These are phyloP conservation scores for Drosophila tsacasi DNA, from an alignment of 1,140 invertebrate genomes.

Conservation along the genomic window DNA sequence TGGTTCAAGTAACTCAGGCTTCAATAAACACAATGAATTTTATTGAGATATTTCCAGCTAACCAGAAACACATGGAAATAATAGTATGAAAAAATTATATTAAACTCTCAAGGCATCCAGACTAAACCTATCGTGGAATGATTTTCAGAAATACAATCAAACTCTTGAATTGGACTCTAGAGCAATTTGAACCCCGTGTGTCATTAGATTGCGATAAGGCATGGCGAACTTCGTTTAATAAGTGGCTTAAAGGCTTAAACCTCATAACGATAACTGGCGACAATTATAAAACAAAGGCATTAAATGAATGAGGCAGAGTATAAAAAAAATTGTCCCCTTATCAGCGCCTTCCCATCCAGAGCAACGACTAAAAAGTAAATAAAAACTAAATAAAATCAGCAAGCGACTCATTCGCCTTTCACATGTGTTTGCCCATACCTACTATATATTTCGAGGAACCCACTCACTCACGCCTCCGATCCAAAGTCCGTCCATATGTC, in stretches of 20 bases:
- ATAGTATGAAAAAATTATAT: background rate
- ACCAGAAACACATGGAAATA: background rate
- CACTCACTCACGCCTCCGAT: slow-evolving; percentile 35
- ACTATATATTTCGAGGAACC: slow-evolving; percentile 12
- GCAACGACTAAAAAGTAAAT: slow-evolving; percentile 28
- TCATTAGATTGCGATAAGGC: slow-evolving; percentile 51
- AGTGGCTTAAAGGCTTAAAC: slow-evolving; percentile 44
- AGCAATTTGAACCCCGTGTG: slow-evolving; percentile 30
- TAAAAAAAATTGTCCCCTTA: slow-evolving; percentile 24
- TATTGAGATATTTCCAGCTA: background rate
- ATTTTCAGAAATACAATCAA: slow-evolving; percentile 12
- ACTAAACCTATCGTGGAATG: slow-evolving; percentile 9
- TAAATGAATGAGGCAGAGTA: slow-evolving; percentile 29
- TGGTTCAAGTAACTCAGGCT: background rate
- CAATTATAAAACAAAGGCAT: slow-evolving; percentile 54
- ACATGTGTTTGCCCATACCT: slow-evolving; percentile 1
- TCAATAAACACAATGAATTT: background rate
- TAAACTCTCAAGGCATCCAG: background rate
- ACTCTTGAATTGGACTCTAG: slow-evolving; percentile 17
- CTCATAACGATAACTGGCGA: slow-evolving; percentile 47
- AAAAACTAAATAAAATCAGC: slow-evolving; percentile 39
- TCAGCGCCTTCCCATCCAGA: slow-evolving; percentile 23
- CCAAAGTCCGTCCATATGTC: slow-evolving; percentile 40
- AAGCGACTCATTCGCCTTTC: slow-evolving; percentile 42
- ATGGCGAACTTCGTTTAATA: slow-evolving; percentile 37